Conservation (phyloP, 2,888 invertebrate species). For the Crocallis elinguaria region DNA sequence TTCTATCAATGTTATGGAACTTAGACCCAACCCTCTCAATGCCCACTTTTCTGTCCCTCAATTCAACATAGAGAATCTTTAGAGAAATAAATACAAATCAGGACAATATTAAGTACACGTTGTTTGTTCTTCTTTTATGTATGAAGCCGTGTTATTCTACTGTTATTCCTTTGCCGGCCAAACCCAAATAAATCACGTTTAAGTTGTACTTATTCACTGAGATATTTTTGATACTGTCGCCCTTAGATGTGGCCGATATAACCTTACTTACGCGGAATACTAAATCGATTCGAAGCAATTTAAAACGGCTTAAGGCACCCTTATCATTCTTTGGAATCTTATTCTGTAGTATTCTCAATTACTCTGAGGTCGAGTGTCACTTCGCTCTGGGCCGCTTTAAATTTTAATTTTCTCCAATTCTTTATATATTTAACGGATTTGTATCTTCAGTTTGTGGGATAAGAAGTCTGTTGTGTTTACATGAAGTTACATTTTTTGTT, state of each 20-base stretch:
- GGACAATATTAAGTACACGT: conserved; percentile 1
- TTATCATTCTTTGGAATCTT: conserved; percentile 29
- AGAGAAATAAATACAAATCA: conserved; percentile 2
- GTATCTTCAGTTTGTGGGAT: conserved; percentile 3
- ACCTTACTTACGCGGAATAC: conserved; percentile 20
- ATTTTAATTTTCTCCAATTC: conserved; percentile 19
- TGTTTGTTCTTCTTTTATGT: conserved; percentile 23
- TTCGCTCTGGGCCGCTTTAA: conserved; percentile 17
- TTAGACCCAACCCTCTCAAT: not conserved
- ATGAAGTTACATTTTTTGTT: not conserved
- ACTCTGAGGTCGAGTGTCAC: conserved; percentile 20
- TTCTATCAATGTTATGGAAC: too few species aligned
- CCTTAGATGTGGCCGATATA: conserved; percentile 21
- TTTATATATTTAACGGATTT: conserved; percentile 2
- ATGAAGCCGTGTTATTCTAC: conserved; percentile 25
- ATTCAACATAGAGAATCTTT: not conserved
- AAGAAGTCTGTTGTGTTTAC: not conserved
- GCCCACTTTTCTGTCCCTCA: too few species aligned
- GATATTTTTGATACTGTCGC: conserved; percentile 28
- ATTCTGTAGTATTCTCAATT: conserved; percentile 29
- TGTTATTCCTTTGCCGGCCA: conserved; percentile 30
- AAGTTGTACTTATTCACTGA: conserved; percentile 24
- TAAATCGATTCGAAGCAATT: conserved; percentile 31
- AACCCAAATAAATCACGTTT: conserved; percentile 39
- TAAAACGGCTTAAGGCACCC: conserved; percentile 27